These are phyloP conservation scores for Corticium candelabrum DNA, from an alignment of 37 sponge, comb jelly and placozoan species.

Conservation along the genomic window DNA sequence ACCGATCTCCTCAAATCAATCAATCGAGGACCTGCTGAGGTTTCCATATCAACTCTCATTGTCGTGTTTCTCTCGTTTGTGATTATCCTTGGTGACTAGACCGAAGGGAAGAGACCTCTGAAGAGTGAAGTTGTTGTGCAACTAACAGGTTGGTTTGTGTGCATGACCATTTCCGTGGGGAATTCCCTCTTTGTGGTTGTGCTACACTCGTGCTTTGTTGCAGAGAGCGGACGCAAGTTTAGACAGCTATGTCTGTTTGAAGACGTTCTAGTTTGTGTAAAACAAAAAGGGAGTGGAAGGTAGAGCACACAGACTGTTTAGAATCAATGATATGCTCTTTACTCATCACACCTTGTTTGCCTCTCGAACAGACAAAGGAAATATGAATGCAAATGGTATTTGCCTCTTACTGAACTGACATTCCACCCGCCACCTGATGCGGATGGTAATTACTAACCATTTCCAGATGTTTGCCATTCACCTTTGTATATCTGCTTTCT, in stretches of 20 bases:
- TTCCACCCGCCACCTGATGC: conserved; percentile 40
- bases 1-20: neutral
- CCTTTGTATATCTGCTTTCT: too few species aligned
- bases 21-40: neutral
- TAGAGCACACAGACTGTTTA: too few species aligned
- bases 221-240: conserved; percentile 55
- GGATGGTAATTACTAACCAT: neutral
- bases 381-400: conserved; percentile 68
- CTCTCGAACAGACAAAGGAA: conserved; percentile 15
- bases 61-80: neutral
- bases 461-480: too few species aligned
- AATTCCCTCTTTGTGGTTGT: too few species aligned
- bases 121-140: conserved; percentile 64
- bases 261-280: conserved; percentile 65
- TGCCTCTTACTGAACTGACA: conserved; percentile 49
- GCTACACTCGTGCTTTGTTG: too few species aligned
- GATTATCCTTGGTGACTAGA: neutral
- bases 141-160: conserved; percentile 33
- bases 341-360: too few species aligned
- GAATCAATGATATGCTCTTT: too few species aligned
- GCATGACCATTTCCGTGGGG: too few species aligned
- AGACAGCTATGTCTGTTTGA: conserved; percentile 63
- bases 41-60: neutral
- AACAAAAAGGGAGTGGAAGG: conserved; percentile 55
- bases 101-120: conserved; percentile 2